A percentile compares a stretch with the other conserved stretches of the same genome.
phyloP scores from a whole-genome alignment of 37 sponge, comb jelly and placozoan species.

The Hormiphora californensis region DNA sequence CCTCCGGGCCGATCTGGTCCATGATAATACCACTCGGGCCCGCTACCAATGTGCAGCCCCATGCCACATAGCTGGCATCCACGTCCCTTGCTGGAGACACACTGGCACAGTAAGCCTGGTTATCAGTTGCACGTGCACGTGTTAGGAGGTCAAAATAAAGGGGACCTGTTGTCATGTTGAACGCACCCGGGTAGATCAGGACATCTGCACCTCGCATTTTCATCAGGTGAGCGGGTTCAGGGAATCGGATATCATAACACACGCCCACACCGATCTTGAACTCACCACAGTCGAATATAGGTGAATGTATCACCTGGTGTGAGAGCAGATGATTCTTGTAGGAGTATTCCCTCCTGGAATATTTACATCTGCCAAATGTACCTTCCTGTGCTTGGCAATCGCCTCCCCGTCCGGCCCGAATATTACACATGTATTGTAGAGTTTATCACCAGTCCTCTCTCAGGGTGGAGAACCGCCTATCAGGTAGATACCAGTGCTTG shows the following conservation, averaged over 20 bases:
- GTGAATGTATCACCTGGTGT: constrained; percentile 65
- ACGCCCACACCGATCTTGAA: constrained; percentile 86
- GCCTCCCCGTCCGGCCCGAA: constrained; percentile 73
- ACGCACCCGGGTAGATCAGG: constrained; percentile 85
- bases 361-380: constrained; percentile 94
- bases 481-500: constrained; percentile 70
- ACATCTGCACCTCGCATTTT: constrained; percentile 62
- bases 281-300: constrained; percentile 56
- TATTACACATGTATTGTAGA: constrained; percentile 82
- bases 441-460: constrained; percentile 65
- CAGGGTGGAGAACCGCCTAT: constrained; percentile 94
- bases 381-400: constrained; percentile 85
- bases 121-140: constrained; percentile 65
- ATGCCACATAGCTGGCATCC: constrained; percentile 66
- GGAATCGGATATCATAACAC: constrained; percentile 91
- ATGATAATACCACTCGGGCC: constrained; percentile 63
- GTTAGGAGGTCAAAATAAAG: constrained; percentile 85
- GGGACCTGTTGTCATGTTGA: constrained; percentile 96
- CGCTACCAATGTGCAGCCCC: constrained; percentile 72
- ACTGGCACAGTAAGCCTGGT: constrained; percentile 71
- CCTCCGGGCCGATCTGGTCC: constrained; percentile 38
- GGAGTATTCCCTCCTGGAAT: constrained; percentile 88
- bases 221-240: constrained; percentile 77
- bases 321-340: constrained; percentile 77
- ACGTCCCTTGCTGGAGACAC: constrained; percentile 78